These are phyloP conservation scores for Suricata suricatta DNA, from an alignment of 2,113 vertebrate species.

Conservation along the genomic window DNA sequence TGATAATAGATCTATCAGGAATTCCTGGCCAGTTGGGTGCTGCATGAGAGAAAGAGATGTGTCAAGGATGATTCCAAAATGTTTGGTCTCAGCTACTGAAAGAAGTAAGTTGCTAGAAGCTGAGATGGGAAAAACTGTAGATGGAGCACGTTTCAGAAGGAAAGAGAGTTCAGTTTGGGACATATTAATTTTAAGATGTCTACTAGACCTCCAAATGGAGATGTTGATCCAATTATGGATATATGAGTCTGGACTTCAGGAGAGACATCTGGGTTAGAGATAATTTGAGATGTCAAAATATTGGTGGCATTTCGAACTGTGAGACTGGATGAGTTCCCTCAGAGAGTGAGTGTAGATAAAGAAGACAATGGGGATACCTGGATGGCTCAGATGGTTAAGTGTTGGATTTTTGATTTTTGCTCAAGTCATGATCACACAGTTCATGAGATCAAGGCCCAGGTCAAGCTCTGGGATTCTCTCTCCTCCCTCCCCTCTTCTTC, in stretches of 20 bases:
- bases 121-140: neutral
- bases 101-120: neutral
- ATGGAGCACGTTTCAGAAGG: neutral
- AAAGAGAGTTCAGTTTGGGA: neutral
- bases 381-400: too few relatives aligned
- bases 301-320: neutral
- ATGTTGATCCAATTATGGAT: neutral
- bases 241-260: neutral
- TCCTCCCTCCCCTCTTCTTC: too few relatives aligned
- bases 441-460: too few relatives aligned
- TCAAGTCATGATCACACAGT: too few relatives aligned
- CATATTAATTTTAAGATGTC: neutral
- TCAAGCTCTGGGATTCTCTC: too few relatives aligned
- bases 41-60: neutral
- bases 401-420: too few relatives aligned
- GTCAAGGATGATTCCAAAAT: neutral
- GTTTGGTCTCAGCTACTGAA: neutral
- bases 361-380: neutral
- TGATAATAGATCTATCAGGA: neutral
- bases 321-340: neutral
- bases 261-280: neutral
- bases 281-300: neutral
- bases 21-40: neutral
- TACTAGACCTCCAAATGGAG: neutral
- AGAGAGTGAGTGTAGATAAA: neutral